These are phyloP conservation scores for Gobio occitaniae DNA, from an alignment of 2,797 vertebrate genomes.

Conservation along the genomic window DNA sequence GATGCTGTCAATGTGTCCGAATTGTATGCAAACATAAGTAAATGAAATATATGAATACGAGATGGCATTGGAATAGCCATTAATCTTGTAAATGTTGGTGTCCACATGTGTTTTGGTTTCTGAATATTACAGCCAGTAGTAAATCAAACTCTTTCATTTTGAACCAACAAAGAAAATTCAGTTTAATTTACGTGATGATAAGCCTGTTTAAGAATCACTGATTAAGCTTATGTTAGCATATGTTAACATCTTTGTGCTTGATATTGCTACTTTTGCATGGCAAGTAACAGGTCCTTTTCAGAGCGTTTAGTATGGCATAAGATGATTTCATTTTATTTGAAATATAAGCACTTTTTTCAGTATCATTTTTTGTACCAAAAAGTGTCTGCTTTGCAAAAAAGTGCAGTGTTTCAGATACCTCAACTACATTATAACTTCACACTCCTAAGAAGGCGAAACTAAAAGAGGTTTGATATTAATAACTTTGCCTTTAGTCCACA, in stretches of 20 bases:
- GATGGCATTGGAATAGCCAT: too few species aligned
- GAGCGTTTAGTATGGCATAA: background rate
- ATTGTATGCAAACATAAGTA: too few species aligned
- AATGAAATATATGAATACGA: too few species aligned
- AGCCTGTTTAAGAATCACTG: background rate
- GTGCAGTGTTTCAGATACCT: conserved; percentile 11
- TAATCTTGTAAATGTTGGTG: background rate
- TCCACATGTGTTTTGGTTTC: background rate
- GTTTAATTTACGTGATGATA: background rate
- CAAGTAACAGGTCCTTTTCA: background rate
- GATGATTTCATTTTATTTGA: conserved; percentile 2
- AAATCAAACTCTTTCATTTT: background rate
- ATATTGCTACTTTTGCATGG: background rate
- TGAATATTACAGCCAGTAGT: background rate
- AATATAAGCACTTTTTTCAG: background rate
- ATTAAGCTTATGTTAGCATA: background rate
- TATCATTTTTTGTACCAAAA: conserved; percentile 36
- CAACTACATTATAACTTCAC: conserved; percentile 19
- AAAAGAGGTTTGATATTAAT: conserved; percentile 50
- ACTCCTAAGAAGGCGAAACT: conserved; percentile 27
- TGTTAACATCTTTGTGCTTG: background rate
- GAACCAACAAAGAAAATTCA: background rate
- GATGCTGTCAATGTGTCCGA: too few species aligned
- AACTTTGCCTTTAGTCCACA: conserved; percentile 32
- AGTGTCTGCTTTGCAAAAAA: conserved; percentile 32